These are phyloP conservation scores for Halcyon smyrnensis DNA, from an alignment of 2,797 vertebrate genomes.

Conservation along the genomic window DNA sequence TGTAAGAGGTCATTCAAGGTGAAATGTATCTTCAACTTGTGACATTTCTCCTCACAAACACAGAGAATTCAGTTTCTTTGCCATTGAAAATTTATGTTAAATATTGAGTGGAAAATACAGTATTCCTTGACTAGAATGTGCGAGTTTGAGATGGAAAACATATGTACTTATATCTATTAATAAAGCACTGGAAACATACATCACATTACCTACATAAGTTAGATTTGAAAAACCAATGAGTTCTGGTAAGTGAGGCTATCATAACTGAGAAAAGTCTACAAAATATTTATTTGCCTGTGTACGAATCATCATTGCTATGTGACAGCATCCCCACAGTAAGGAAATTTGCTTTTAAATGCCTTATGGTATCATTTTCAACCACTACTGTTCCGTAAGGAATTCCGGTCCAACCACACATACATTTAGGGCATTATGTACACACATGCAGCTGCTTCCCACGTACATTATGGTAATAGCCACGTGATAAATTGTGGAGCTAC, in stretches of 20 bases:
- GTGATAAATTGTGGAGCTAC: not conserved
- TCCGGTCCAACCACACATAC: slow-evolving; percentile 26
- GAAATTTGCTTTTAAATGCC: slow-evolving; percentile 37
- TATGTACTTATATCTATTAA: not conserved
- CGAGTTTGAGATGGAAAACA: not conserved
- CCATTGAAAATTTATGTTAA: not conserved
- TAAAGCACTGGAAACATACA: not conserved
- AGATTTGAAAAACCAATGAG: not conserved
- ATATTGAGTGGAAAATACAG: not conserved
- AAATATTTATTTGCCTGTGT: not conserved
- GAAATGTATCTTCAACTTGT: not conserved
- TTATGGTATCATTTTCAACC: slow-evolving; percentile 5
- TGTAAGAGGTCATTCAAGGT: not conserved
- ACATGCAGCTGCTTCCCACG: slow-evolving; percentile 13
- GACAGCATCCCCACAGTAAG: slow-evolving; percentile 38
- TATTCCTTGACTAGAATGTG: not conserved
- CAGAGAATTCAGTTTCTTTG: not conserved
- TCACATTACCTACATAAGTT: not conserved
- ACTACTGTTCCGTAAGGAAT: not conserved
- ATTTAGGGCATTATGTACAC: slow-evolving; percentile 33
- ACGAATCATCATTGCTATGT: not conserved
- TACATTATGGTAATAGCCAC: slow-evolving; percentile 41
- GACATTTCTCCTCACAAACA: not conserved
- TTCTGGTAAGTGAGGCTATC: slow-evolving; percentile 4
- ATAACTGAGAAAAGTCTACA: not conserved